Conservation (phyloP, 2,888 invertebrate genomes). For the Altica lythri region DNA sequence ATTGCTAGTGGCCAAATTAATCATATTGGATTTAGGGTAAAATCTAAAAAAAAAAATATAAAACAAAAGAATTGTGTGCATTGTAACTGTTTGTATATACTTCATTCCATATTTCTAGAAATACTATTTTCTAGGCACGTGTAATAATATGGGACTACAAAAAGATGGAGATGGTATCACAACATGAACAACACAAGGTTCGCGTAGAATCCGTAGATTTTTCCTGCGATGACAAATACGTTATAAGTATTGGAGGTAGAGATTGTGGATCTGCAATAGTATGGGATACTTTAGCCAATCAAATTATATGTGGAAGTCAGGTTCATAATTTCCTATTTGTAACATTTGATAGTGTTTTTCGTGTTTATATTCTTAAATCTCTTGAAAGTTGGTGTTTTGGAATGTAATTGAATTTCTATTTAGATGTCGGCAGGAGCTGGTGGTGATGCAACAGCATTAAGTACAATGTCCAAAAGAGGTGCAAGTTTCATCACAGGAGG, state of each 20-base stretch:
- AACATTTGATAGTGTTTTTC: not conserved
- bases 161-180: conserved; percentile 64
- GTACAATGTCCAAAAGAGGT: conserved; percentile 63
- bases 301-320: conserved; percentile 58
- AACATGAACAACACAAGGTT: conserved; percentile 79
- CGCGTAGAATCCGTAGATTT: conserved; percentile 85
- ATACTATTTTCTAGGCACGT: conserved; percentile 61
- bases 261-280: conserved; percentile 89
- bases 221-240: conserved; percentile 77
- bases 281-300: conserved; percentile 69
- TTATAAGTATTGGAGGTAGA: conserved; percentile 76
- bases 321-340: conserved; percentile 34
- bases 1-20: conserved; percentile 90
- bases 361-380: too few species aligned
- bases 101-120: not conserved
- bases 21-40: conserved; percentile 85
- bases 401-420: not conserved
- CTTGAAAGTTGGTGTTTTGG: too few species aligned
- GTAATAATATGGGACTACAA: conserved; percentile 88
- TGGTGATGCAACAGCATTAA: conserved; percentile 52
- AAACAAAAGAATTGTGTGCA: not conserved
- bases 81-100: not conserved
- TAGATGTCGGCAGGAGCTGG: conserved; percentile 48
- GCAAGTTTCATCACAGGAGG: conserved; percentile 72
- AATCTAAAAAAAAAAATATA: too few species aligned